Base-by-base conservation (phyloP, 92 coral and sea anemone genomes). In the Isaurus tuberculatus region DNA sequence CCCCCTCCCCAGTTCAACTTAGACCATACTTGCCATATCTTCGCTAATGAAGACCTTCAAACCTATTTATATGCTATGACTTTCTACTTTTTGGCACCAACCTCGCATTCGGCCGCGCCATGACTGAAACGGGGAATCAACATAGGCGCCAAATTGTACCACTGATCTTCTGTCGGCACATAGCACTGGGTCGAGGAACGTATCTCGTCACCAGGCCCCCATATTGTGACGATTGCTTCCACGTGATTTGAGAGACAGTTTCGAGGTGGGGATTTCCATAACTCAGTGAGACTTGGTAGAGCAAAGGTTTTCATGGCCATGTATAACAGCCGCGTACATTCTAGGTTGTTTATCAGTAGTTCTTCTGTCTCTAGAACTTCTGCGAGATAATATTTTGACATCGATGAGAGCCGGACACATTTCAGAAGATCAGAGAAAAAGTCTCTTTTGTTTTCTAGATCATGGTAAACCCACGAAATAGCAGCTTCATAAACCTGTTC, bases 81-180 rank as follows among this genome's bases (percentile, higher is more conserved):
- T 51, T 51, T 51, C 25, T 4, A 2, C 60, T 17, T 19, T 53
- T 7, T n/a, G 25, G 23, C 7, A 17, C 63, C 22, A 55, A 77
- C 82, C 82, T 94, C 98, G 44, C 94, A 94, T 70, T 88, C 88
- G 10, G 94, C 99, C 0, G 95, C 98, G 3, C 99, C 99, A 86
- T 97, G 99, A 75, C 99, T 97, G 61, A 94, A 97, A 75, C 99
- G 92, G 43, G 95, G 98, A 16, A 92, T 94, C 63, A 93, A 46
- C 99, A 97, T 97, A 7, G 99, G 93, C 68, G 99, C 91, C 70
- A 97, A 84, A 74, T 93, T 94, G 91, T 86, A 97, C 99, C 99
- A 97, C 44, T 89, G 92, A 79, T 92, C 91, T 31, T 87, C 88
- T 20, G 91, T 53, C 26, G 99, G 98, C 15, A 97, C 98, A 42